Evolutionary conservation across 2,888 invertebrate species (phyloP).

Genomic region (Nemurella pictetii): DNA sequence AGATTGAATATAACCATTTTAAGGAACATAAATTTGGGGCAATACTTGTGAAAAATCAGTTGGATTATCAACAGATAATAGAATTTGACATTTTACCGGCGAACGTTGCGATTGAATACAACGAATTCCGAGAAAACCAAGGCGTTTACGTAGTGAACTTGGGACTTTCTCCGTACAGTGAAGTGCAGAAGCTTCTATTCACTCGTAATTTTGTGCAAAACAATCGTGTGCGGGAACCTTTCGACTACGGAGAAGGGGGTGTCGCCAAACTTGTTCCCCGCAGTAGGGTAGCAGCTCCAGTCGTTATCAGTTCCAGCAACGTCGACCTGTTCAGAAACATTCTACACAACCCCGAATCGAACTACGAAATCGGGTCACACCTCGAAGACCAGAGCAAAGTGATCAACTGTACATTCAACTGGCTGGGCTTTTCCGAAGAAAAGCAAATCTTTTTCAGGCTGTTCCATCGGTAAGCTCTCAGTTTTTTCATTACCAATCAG

Average conservation of each 20-base stretch:
- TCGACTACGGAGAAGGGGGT: slow-evolving; percentile 68
- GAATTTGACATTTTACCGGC: slow-evolving; percentile 78
- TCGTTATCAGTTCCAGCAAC: slow-evolving; percentile 85
- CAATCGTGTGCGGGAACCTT: slow-evolving; percentile 86
- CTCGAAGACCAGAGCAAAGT: slow-evolving; percentile 89
- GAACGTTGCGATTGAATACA: slow-evolving; percentile 75
- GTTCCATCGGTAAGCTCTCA: slow-evolving; percentile 62
- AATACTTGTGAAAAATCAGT: slow-evolving; percentile 79
- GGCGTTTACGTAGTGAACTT: slow-evolving; percentile 84
- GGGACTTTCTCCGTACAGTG: slow-evolving; percentile 85
- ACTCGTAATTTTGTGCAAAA: slow-evolving; percentile 84
- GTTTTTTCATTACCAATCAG: no score
- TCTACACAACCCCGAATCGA: slow-evolving; percentile 85
- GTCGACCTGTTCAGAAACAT: slow-evolving; percentile 88
- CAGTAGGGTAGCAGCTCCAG: slow-evolving; percentile 88
- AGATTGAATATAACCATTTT: slow-evolving; percentile 88
- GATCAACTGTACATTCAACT: slow-evolving; percentile 93
- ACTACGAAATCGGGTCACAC: slow-evolving; percentile 94
- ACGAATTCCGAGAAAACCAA: slow-evolving; percentile 85
- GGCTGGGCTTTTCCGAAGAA: slow-evolving; percentile 80
- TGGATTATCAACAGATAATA: slow-evolving; percentile 74
- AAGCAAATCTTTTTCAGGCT: slow-evolving; percentile 73
- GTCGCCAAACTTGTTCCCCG: slow-evolving; percentile 78
- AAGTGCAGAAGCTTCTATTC: slow-evolving; percentile 78
- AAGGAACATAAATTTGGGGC: slow-evolving; percentile 79